A percentile compares a stretch with the other conserved stretches of the same genome.
Evolutionary conservation across 1,140 invertebrate genomes (phyloP).

Genomic region (Protaetia brevitarsis): DNA sequence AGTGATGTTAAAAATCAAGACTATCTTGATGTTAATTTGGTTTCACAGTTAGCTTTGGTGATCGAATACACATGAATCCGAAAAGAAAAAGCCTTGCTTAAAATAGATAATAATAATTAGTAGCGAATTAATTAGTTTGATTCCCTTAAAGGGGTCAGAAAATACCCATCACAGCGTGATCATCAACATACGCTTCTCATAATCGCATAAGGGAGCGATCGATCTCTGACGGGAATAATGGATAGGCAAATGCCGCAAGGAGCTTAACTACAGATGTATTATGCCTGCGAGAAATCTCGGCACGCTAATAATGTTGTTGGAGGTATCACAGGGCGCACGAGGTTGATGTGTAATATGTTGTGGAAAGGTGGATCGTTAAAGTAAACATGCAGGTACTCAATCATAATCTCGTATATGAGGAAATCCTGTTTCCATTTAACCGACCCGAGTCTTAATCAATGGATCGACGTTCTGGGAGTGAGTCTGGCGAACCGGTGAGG

Average conservation of each 20-base stretch:
- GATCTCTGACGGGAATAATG: not conserved
- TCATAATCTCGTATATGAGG: not conserved
- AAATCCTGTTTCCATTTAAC: not conserved
- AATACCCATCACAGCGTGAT: not conserved
- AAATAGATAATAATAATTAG: too few species aligned
- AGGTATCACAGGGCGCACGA: not conserved
- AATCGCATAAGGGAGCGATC: not conserved
- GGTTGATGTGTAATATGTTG: not conserved
- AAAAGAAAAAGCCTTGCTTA: too few species aligned
- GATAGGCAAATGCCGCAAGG: not conserved
- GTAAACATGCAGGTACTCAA: conserved; percentile 16
- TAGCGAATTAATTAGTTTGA: too few species aligned
- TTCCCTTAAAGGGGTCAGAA: too few species aligned
- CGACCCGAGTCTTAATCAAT: not conserved
- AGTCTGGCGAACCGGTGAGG: not conserved
- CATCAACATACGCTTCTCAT: not conserved
- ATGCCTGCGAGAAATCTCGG: not conserved
- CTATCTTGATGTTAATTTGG: too few species aligned
- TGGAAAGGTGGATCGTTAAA: conserved; percentile 4
- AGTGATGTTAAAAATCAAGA: too few species aligned
- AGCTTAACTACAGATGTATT: not conserved
- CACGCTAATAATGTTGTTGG: conserved; percentile 11
- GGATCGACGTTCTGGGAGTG: not conserved
- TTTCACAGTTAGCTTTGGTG: too few species aligned
- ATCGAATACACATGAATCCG: too few species aligned